A percentile compares a stretch with the other conserved stretches of the same genome.
phyloP scores from a whole-genome alignment of 2,113 vertebrate genomes.

The Himantopus leucocephalus region DNA sequence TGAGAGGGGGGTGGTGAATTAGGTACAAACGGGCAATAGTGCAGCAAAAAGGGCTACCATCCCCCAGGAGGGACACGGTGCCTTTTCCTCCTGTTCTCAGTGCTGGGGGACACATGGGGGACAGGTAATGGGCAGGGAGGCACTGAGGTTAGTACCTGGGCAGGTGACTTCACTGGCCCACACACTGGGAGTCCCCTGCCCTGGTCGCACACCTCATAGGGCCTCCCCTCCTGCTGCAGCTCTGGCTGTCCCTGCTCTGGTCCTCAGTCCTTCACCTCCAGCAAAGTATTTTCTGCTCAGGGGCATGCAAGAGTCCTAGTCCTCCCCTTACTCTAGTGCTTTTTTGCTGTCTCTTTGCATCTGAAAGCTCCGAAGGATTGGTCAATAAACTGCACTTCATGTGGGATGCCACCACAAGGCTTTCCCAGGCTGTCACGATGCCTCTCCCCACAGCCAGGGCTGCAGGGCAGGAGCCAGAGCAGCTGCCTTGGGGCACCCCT shows the following conservation, averaged over 20 bases:
- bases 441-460: neutral
- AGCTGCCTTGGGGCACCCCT: fast-evolving
- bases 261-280: neutral
- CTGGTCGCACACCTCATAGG: fast-evolving
- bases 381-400: neutral
- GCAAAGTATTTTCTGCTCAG: neutral
- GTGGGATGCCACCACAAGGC: neutral
- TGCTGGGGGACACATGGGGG: neutral
- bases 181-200: neutral
- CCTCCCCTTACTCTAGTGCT: neutral
- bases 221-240: neutral
- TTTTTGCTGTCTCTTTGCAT: neutral
- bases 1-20: neutral
- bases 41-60: neutral
- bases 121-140: neutral
- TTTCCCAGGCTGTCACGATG: neutral
- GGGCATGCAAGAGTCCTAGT: neutral
- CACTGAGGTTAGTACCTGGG: neutral
- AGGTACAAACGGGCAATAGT: neutral
- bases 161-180: neutral
- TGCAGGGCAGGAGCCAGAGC: neutral
- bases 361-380: neutral
- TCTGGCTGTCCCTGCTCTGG: neutral
- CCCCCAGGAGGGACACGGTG: fast-evolving
- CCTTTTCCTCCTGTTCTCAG: neutral